Conservation (phyloP, 2,797 vertebrate species). For the Rhinoraja longicauda region DNA sequence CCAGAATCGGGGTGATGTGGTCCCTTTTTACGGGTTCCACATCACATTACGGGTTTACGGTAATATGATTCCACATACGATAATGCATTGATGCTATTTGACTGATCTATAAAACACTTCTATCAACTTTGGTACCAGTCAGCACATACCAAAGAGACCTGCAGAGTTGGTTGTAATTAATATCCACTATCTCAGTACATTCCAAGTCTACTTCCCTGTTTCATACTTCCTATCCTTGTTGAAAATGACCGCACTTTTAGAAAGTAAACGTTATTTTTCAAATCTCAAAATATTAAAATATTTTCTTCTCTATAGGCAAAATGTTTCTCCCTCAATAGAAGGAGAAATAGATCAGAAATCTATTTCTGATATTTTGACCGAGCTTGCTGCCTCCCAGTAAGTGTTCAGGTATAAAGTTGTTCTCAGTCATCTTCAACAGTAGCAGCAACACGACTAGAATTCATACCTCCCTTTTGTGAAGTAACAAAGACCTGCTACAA, state of each 20-base stretch:
- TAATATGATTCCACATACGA: neutral
- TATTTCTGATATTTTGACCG: slow-evolving; percentile 35
- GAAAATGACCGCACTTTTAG: neutral
- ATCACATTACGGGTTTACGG: no score
- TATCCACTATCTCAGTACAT: neutral
- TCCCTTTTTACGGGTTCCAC: no score
- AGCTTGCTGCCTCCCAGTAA: slow-evolving; percentile 41
- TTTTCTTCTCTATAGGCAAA: neutral
- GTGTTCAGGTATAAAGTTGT: slow-evolving; percentile 24
- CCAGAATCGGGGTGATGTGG: no score
- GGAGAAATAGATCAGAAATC: no score
- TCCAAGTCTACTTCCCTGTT: neutral
- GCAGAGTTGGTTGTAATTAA: no score
- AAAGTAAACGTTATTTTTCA: neutral
- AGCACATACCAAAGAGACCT: neutral
- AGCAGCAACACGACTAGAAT: no score
- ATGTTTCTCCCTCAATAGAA: slow-evolving; percentile 33
- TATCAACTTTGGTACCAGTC: neutral
- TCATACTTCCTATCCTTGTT: neutral
- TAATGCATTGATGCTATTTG: neutral
- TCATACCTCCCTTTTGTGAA: no score
- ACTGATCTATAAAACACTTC: neutral
- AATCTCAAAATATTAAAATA: neutral
- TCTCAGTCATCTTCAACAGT: neutral
- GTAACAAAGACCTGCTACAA: slow-evolving; percentile 21